These are phyloP conservation scores for Coelopa pilipes DNA, from an alignment of 2,888 invertebrate species.

Conservation along the genomic window DNA sequence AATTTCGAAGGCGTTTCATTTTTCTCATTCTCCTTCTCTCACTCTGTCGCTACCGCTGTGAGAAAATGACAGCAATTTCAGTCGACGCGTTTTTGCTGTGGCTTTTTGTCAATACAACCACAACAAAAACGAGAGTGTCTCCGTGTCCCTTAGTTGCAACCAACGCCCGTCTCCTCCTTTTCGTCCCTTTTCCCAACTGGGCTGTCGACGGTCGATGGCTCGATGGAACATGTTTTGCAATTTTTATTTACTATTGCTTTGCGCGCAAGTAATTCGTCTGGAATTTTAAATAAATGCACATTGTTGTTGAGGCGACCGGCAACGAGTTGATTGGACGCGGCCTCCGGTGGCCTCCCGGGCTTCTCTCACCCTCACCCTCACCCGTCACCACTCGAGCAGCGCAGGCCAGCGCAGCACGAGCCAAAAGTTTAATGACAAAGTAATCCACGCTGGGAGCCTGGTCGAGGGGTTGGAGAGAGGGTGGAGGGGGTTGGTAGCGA, in stretches of 20 bases:
- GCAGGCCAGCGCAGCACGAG: too few relatives aligned
- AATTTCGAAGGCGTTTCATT: neutral
- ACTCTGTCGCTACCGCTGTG: neutral
- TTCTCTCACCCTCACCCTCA: too few relatives aligned
- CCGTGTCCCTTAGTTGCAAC: too few relatives aligned
- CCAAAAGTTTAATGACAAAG: conserved; percentile 24
- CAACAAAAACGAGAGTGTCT: too few relatives aligned
- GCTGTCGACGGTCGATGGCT: neutral
- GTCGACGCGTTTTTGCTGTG: neutral
- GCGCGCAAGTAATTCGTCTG: conserved; percentile 17
- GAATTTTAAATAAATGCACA: conserved; percentile 31
- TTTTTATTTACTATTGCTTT: conserved; percentile 26
- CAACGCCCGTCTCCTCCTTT: neutral
- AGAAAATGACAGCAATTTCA: neutral
- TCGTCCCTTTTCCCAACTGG: neutral
- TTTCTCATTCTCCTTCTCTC: too few relatives aligned
- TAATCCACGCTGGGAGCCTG: conserved; percentile 7
- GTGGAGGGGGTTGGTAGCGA: too few relatives aligned
- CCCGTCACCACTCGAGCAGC: too few relatives aligned
- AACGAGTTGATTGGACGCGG: too few relatives aligned
- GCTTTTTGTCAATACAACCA: neutral
- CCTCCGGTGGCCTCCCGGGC: too few relatives aligned
- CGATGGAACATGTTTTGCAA: neutral
- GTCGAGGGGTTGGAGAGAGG: too few relatives aligned
- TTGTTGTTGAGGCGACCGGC: too few relatives aligned